phyloP scores from a whole-genome alignment of 1,140 invertebrate species.

The Diprion similis region DNA sequence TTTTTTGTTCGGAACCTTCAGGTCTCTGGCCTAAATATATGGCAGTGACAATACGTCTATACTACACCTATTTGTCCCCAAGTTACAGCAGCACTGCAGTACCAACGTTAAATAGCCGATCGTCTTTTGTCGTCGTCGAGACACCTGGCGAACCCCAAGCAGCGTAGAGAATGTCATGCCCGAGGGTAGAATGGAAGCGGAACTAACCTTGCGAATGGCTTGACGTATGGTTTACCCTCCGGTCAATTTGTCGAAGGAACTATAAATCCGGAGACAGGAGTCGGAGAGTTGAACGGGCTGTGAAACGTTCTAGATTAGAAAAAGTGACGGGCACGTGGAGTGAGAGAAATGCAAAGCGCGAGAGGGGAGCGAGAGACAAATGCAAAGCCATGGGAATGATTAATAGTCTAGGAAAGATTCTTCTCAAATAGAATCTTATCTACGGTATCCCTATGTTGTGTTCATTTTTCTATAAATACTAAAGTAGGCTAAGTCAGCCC shows the following conservation, averaged over 20 bases:
- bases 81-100: neutral
- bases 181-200: conserved; percentile 4
- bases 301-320: neutral
- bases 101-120: neutral
- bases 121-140: conserved; percentile 2
- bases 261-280: neutral
- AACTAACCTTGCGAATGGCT: conserved; percentile 7
- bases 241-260: conserved; percentile 7
- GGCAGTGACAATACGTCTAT: neutral
- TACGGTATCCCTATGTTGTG: neutral
- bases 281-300: neutral
- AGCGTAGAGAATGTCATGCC: neutral
- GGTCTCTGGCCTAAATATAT: no score
- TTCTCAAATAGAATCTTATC: conserved; percentile 8
- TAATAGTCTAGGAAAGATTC: conserved; percentile 3
- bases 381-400: conserved; percentile 1
- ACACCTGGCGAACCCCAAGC: neutral
- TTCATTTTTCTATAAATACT: neutral
- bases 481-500: neutral
- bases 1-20: no score
- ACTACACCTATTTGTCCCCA: neutral
- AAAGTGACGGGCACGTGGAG: neutral
- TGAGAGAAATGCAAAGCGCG: neutral
- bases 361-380: neutral
- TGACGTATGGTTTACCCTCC: neutral